Percentiles rank a stretch among this genome's conserved stretches.
phyloP scores from a whole-genome alignment of 2,797 vertebrate genomes.

The Hemibagrus guttatus region DNA sequence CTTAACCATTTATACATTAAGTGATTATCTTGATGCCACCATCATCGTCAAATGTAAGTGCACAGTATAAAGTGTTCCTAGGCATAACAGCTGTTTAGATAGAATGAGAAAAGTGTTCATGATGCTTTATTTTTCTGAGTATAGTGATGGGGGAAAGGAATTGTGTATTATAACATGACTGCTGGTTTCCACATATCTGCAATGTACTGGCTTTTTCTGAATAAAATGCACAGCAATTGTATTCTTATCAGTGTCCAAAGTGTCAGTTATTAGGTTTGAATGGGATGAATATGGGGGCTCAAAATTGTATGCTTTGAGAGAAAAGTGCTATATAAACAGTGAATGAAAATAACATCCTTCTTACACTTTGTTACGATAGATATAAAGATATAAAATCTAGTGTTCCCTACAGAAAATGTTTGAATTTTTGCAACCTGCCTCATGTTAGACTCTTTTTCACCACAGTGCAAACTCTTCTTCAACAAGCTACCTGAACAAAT shows the following conservation, averaged over 20 bases:
- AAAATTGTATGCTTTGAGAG: slow-evolving; percentile 24
- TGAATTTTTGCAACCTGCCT: slow-evolving; percentile 61
- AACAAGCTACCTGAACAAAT: slow-evolving; percentile 60
- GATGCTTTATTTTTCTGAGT: slow-evolving; percentile 61
- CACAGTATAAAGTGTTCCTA: slow-evolving; percentile 44
- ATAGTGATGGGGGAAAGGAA: slow-evolving; percentile 69
- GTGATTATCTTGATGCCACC: slow-evolving; percentile 68
- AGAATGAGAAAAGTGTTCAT: slow-evolving; percentile 67
- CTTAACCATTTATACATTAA: slow-evolving; percentile 56
- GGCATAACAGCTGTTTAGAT: slow-evolving; percentile 65
- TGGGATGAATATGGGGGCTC: slow-evolving; percentile 22
- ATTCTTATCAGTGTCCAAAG: slow-evolving; percentile 26
- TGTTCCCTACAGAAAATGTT: slow-evolving; percentile 62
- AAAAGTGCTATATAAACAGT: slow-evolving; percentile 43
- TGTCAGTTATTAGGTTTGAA: slow-evolving; percentile 24
- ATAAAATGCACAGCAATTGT: slow-evolving; percentile 23
- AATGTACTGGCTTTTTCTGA: not conserved
- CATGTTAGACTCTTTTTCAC: slow-evolving; percentile 58
- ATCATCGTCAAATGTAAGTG: slow-evolving; percentile 53
- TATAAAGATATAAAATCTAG: slow-evolving; percentile 70
- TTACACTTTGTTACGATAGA: slow-evolving; percentile 44
- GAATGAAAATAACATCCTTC: slow-evolving; percentile 36
- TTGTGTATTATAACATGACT: slow-evolving; percentile 30
- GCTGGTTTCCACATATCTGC: slow-evolving; percentile 6
- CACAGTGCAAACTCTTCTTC: slow-evolving; percentile 59